Base-by-base conservation (phyloP, 2,888 invertebrate species). In the Leucophora obtusa region DNA sequence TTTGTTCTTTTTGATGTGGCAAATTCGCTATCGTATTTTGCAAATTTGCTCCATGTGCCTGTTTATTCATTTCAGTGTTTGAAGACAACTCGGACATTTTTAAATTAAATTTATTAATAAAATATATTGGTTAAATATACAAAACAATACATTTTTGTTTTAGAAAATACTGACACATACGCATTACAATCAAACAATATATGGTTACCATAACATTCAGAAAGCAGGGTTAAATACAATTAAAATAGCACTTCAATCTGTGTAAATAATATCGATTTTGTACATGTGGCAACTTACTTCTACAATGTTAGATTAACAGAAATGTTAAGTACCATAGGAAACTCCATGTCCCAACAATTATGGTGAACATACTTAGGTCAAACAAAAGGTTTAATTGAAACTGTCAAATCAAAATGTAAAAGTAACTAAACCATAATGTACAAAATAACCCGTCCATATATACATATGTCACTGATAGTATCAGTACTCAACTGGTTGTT, bases 371-470 rank as follows among this genome's bases (percentile, higher is more conserved):
- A 28, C 51, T 43, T 10, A 69, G 69, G 69, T 70, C 70, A 70
- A 28, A 60, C 76, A 35, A 8, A 17, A 35, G 53, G 56, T 70
- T 70, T 74, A 81, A 81, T 77, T 81, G 47, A 60, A 81, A 71
- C 35, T 77, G 77, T 70, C 81, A 81, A 62, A 60, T 70, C 4
- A 43, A 77, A 72, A 24, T 28, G n/a, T 43, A 28, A 70, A 38
- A n/a, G 38, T 15, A 28, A 33, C 15, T 10, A 28, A 28, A 11
- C 35, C 21, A 66, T 15, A 56, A 71, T 65, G 58, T 56, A 38
- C 11, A 38, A 10, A 28, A 15, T 28, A 7, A 7, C 28, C 28
- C 28, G 21, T 3, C 21, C 21, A 21, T 21, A 21, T 21, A 4
- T 21, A 28, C 6, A 7, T 28, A 28, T 28, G 28, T 28, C 28